Percentiles rank a stretch among this genome's conserved stretches.
Conservation (phyloP, 53 echinoderm and acorn worm genomes). For the Apostichopus leukothele region DNA sequence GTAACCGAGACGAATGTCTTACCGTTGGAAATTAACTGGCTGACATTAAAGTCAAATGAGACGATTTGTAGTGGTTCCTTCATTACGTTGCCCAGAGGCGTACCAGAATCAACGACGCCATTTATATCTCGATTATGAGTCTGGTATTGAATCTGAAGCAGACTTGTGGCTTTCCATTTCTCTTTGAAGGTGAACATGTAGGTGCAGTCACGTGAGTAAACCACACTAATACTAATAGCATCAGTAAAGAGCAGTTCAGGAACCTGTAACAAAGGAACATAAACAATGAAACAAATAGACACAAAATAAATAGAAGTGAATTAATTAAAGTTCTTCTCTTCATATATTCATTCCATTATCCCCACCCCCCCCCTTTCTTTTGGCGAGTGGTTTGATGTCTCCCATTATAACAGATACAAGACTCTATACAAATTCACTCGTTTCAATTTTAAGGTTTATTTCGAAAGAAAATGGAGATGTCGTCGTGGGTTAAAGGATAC, state of each 20-base stretch:
- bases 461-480: too few species aligned
- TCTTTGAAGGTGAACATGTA: constrained; percentile 54
- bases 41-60: constrained; percentile 10
- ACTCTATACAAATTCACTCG: too few species aligned
- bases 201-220: constrained; percentile 47
- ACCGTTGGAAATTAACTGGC: background rate
- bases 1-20: background rate
- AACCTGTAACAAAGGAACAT: constrained; percentile 39
- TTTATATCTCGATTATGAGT: constrained; percentile 45
- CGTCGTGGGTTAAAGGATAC: too few species aligned
- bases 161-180: constrained; percentile 60
- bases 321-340: too few species aligned
- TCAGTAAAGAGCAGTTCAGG: constrained; percentile 71
- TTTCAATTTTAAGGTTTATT: too few species aligned
- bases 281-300: too few species aligned
- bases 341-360: too few species aligned
- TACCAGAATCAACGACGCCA: constrained; percentile 2
- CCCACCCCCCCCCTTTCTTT: too few species aligned
- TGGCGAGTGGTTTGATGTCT: too few species aligned
- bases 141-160: constrained; percentile 12
- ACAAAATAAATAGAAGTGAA: too few species aligned
- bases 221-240: constrained; percentile 51
- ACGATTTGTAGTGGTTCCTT: background rate
- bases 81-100: constrained; percentile 5
- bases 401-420: too few species aligned